Conservation (phyloP, 2,888 invertebrate genomes). For the Himalopsyche kuldschensis region DNA sequence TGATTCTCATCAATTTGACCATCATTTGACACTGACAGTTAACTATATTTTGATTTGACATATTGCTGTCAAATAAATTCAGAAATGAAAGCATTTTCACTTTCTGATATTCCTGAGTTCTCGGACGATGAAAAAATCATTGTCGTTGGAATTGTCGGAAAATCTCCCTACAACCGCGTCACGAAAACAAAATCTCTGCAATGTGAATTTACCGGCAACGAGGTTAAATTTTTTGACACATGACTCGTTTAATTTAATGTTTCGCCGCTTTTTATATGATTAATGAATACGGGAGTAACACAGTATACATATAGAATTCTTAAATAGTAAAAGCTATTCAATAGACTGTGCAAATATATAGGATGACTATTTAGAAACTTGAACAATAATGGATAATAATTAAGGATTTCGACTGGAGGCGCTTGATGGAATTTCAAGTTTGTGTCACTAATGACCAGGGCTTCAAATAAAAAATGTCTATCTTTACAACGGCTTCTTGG, state of each 20-base stretch:
- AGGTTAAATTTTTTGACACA: slow-evolving; percentile 43
- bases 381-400: no score
- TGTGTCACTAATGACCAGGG: no score
- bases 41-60: neutral
- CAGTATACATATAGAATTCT: no score
- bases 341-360: no score
- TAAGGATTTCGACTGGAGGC: no score
- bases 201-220: slow-evolving; percentile 52
- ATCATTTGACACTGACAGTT: neutral
- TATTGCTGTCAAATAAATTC: neutral
- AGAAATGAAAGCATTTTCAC: slow-evolving; percentile 22
- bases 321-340: no score
- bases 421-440: no score
- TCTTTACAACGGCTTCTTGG: no score
- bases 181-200: slow-evolving; percentile 67
- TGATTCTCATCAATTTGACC: no score
- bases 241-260: neutral
- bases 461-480: no score
- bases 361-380: no score
- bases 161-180: slow-evolving; percentile 66
- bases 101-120: slow-evolving; percentile 29
- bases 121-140: slow-evolving; percentile 61
- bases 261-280: neutral
- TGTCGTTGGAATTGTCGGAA: slow-evolving; percentile 73
- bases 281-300: neutral